Evolutionary conservation across 2,888 invertebrate genomes (phyloP), one percentile per base, ranked within the genome.

Genomic region (Mactromeris polynyma): DNA sequence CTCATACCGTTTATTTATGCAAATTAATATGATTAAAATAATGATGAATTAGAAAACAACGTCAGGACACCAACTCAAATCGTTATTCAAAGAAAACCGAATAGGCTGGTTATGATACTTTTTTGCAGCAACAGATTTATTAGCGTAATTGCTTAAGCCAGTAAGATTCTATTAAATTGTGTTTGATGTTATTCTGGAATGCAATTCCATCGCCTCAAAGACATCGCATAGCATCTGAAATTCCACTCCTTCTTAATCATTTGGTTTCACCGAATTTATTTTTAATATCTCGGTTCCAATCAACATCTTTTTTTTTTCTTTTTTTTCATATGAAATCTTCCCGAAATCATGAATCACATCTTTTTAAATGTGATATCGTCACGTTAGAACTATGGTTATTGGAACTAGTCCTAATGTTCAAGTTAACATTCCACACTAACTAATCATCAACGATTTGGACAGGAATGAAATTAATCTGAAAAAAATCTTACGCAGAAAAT

Each of bases 401-500:
- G n/a, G 26, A 58, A 26, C 9, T 26, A 64, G 58, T 26, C 26
- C 26, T 21, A 9, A 9, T 26, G n/a, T 64, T 64, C 58, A 26
- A 64, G 3, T 7, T 26, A 21, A n/a, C 58, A 73, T 33, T 73
- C 73, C 19, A 7, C 73, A 33, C 26, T 33, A 33, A 14, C 36
- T 36, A 73, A 73, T 73, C 33, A 73, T 19, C 26, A 19, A 17
- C 31, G 33, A 2, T 33, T 33, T 33, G 14, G 73, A 73, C 14
- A 17, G 36, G 33, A 21, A 33, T 17, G 73, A 33, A 73, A 26
- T 73, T 14, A 73, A 73, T 73, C 73, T 73, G 9, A 58, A 58
- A 73, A 73, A 73, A 73, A 17, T 33, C 14, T 73, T 6, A 33
- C 73, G 73, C 33, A 33, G 73, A 73, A 73, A 73, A 73, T 73